phyloP scores from a whole-genome alignment of 2,888 invertebrate species.

The Actias luna region DNA sequence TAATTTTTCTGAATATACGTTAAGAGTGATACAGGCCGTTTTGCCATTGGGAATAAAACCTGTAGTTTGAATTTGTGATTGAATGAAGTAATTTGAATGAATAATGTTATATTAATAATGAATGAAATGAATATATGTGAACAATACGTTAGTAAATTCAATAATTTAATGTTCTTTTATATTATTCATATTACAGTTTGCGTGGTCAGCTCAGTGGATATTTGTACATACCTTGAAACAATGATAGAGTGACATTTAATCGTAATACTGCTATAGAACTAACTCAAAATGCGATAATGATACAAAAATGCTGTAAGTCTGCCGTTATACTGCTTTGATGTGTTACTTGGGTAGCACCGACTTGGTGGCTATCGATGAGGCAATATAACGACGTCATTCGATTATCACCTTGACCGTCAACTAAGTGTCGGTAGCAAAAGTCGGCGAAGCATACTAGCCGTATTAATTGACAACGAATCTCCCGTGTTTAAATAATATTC shows the following conservation, averaged over 20 bases:
- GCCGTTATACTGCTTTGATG: no score
- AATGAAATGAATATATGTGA: not conserved
- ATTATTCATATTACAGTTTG: no score
- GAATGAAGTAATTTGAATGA: no score
- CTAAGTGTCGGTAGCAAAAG: slow-evolving; percentile 56
- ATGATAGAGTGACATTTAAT: no score
- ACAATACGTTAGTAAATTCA: not conserved
- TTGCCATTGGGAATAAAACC: not conserved
- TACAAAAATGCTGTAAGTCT: no score
- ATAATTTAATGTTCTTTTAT: no score
- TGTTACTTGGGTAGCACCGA: slow-evolving; percentile 44
- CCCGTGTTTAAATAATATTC: not conserved
- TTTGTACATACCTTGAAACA: no score
- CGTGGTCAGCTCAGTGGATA: no score
- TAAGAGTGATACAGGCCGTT: not conserved
- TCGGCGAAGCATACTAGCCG: slow-evolving; percentile 50
- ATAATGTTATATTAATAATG: no score
- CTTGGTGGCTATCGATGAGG: slow-evolving; percentile 54
- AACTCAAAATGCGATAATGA: no score
- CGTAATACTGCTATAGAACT: no score
- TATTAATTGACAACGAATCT: slow-evolving; percentile 36
- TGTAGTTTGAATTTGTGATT: not conserved
- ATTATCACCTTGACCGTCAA: slow-evolving; percentile 70
- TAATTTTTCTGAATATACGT: slow-evolving; percentile 32
- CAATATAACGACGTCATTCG: slow-evolving; percentile 71